Evolutionary conservation across 2,888 invertebrate species (phyloP), one percentile per base, ranked within the genome.

Genomic region (Pollenia griseotomentosa): DNA sequence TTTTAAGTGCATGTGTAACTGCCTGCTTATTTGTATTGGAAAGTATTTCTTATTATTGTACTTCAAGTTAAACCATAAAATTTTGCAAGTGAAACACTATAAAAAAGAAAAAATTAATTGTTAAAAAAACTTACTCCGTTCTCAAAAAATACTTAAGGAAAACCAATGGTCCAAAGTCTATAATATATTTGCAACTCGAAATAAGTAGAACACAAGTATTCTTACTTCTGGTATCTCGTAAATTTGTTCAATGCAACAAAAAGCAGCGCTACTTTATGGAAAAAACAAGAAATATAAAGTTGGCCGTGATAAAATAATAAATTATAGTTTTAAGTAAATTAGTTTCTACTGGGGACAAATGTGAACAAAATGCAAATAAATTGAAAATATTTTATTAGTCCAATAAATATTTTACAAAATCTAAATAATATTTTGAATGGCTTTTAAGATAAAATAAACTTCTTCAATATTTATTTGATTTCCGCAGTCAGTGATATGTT

Each of bases 391-490:
- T 16, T 9, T 11, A 63, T 53, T 53, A 9, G 42, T n/a, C 0
- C n/a, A 63, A 63, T 10, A 42, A 63, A 42, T 63, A 61, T 40
- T n/a, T 61, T 33, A 61, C n/a, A 40, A 40, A 61, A 40, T 33
- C 40, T 61, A 8, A 12, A n/a, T 14, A 61, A 61, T 40, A 42
- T 63, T 42, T 16, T 16, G 11, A 63, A 9, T 40, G n/a, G n/a
- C n/a, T 40, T 61, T 61, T 9, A 10, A 61, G n/a, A n/a, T 2
- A 33, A 33, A 33, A 33, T 4, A 33, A 19, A 19, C 5, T 33
- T 6, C 1, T 33, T 6, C 33, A 33, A 6, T 33, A 6, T 33
- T 33, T 33, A 33, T 33, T 33, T 33, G 0, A 5, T 33, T 33
- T 33, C 5, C 6, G 5, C 33, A 33, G 6, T 33, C 33, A 6